Conservation (phyloP, 2,888 invertebrate genomes). For the Aphrophora alni region DNA sequence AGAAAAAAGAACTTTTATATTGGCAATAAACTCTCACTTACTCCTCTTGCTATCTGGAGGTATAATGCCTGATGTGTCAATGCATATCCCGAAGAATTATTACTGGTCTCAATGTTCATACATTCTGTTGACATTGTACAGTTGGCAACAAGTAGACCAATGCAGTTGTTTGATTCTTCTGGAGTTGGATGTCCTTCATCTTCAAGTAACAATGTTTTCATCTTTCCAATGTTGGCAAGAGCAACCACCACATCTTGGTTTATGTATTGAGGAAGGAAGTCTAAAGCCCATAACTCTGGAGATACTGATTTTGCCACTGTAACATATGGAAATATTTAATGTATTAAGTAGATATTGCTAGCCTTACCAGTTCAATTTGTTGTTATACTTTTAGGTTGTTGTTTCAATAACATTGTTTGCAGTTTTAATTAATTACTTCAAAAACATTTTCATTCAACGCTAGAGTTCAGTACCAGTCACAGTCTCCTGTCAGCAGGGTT, state of each 20-base stretch:
- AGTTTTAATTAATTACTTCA: no score
- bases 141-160: neutral
- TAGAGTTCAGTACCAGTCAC: no score
- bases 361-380: no score
- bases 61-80: neutral
- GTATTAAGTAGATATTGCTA: no score
- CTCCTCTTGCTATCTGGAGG: neutral
- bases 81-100: neutral
- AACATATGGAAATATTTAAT: no score
- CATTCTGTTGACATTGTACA: neutral
- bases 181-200: neutral
- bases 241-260: neutral
- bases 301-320: neutral
- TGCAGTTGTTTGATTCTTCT: neutral
- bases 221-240: neutral
- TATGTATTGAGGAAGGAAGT: neutral
- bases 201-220: neutral
- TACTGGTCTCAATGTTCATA: neutral
- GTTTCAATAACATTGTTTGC: no score
- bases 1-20: no score
- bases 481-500: no score
- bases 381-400: no score
- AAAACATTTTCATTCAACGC: no score
- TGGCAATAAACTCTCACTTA: no score
- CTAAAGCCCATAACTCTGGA: neutral